phyloP scores from a whole-genome alignment of 2,113 vertebrate species.

The Gymnorhina tibicen region DNA sequence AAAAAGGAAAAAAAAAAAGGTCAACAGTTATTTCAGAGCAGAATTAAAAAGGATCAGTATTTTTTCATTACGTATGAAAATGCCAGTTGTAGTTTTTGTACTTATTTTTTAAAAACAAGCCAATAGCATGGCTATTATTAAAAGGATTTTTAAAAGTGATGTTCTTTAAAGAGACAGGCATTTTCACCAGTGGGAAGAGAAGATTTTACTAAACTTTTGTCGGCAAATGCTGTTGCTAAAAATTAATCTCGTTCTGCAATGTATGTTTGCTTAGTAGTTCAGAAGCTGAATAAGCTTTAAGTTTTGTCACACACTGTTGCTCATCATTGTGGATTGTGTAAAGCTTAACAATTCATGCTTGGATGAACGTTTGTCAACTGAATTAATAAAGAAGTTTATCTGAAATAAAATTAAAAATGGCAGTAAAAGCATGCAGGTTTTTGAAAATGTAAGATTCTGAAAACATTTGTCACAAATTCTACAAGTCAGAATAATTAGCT shows the following conservation, averaged over 20 bases:
- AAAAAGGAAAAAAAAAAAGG: neutral
- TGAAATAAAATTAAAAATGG: neutral
- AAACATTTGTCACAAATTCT: neutral
- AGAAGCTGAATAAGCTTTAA: conserved; percentile 53
- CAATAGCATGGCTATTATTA: neutral
- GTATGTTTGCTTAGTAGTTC: conserved; percentile 79
- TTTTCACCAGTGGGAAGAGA: conserved; percentile 50
- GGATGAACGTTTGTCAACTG: conserved; percentile 31
- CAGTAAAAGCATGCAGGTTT: neutral
- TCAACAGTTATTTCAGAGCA: neutral
- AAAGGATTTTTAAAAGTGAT: conserved; percentile 1
- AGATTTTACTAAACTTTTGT: conserved; percentile 67
- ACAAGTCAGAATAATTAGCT: neutral
- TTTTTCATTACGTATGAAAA: neutral
- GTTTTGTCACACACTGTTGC: conserved; percentile 39
- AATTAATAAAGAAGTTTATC: conserved; percentile 4
- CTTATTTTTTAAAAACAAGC: neutral
- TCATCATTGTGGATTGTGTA: conserved; percentile 32
- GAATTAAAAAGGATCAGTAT: neutral
- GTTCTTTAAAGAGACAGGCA: neutral
- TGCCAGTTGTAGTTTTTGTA: neutral
- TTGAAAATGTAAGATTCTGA: neutral
- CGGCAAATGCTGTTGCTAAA: conserved; percentile 41
- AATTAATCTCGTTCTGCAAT: conserved; percentile 64
- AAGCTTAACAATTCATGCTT: conserved; percentile 65